phyloP scores from a whole-genome alignment of 2,888 invertebrate species.

The Acholoe squamosa region DNA sequence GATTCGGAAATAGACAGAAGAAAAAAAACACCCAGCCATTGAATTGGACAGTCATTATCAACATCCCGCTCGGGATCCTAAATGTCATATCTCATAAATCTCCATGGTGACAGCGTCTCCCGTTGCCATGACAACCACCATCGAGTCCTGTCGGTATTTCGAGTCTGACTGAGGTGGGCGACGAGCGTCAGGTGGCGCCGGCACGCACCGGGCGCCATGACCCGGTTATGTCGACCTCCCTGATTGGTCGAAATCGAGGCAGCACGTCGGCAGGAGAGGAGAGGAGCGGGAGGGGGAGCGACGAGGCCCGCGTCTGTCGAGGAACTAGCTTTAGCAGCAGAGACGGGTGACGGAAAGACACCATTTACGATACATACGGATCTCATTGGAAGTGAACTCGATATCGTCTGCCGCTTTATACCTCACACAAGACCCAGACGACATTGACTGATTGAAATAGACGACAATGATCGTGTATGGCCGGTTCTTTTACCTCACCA shows the following conservation, averaged over 20 bases:
- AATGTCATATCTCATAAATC: background rate
- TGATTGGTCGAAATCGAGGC: slow-evolving; percentile 55
- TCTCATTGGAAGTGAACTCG: background rate
- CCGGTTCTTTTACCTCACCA: background rate
- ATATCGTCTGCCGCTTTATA: too few relatives aligned
- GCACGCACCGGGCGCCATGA: background rate
- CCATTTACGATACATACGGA: background rate
- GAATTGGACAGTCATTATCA: too few relatives aligned
- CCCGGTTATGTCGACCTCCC: slow-evolving; percentile 54
- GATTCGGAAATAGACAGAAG: too few relatives aligned
- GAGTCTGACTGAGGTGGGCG: background rate
- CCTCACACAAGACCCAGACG: too few relatives aligned
- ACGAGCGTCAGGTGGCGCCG: background rate
- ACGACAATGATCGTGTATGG: too few relatives aligned
- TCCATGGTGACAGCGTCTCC: background rate
- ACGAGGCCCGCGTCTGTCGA: background rate
- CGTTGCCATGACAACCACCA: background rate
- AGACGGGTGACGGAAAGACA: background rate
- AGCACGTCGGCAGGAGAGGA: background rate
- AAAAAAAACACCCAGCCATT: too few relatives aligned
- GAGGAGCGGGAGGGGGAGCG: background rate
- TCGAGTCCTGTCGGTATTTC: background rate
- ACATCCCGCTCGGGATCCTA: too few relatives aligned
- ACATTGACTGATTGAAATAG: too few relatives aligned
- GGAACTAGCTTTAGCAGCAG: background rate